Evolutionary conservation across 2,888 invertebrate genomes (phyloP).

Genomic region (Apamea monoglypha): DNA sequence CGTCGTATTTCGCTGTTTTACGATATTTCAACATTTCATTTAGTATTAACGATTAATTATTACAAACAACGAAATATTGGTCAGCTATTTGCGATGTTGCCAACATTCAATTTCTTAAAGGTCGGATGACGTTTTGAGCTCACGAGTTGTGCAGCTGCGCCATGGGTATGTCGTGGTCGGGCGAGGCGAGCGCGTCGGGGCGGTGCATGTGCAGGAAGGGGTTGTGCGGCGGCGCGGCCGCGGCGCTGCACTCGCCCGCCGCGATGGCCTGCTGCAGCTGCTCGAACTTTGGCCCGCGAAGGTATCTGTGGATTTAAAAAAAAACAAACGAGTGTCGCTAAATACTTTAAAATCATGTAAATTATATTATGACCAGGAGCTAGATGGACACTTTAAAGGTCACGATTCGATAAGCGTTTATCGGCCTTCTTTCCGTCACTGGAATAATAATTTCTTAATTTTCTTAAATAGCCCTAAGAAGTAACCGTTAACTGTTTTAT

Average conservation of each 20-base stretch:
- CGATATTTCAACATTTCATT: not conserved
- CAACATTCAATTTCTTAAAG: not conserved
- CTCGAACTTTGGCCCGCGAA: conserved; percentile 97
- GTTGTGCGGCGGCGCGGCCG: conserved; percentile 90
- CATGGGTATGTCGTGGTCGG: conserved; percentile 84
- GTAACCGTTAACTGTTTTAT: not conserved
- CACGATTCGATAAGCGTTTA: not conserved
- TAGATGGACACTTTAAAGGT: too few species aligned
- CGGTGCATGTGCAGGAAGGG: conserved; percentile 90
- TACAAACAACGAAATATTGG: not conserved
- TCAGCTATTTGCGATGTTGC: not conserved
- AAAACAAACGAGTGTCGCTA: not conserved
- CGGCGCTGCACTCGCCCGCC: conserved; percentile 93
- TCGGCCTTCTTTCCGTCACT: too few species aligned
- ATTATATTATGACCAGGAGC: not conserved
- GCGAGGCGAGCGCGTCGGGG: conserved; percentile 76
- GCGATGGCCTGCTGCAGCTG: conserved; percentile 96
- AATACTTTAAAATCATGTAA: not conserved
- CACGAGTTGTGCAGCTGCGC: conserved; percentile 78
- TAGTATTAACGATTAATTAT: not conserved
- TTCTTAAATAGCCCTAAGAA: not conserved
- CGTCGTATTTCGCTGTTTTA: not conserved
- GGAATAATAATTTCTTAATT: not conserved
- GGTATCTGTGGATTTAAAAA: conserved; percentile 90
- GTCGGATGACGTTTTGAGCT: conserved; percentile 51